These are phyloP conservation scores for Alligator mississippiensis DNA, from an alignment of 2,113 vertebrate genomes.

Conservation along the genomic window DNA sequence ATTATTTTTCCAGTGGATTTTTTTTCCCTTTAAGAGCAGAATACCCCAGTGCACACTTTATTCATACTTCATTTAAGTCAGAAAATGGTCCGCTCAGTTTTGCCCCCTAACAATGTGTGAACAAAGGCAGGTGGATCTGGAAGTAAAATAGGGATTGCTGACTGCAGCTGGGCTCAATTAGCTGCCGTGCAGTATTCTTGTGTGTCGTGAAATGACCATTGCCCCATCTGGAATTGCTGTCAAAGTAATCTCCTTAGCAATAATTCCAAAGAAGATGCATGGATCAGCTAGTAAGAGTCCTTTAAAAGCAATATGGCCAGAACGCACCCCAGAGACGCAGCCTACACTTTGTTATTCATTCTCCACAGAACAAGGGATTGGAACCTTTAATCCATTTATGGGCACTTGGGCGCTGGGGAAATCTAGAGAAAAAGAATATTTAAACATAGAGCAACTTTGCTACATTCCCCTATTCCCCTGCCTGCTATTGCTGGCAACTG, in stretches of 20 bases:
- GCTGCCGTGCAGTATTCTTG: no score
- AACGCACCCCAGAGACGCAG: neutral
- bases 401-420: neutral
- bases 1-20: neutral
- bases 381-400: neutral
- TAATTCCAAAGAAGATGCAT: neutral
- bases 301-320: neutral
- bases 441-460: neutral
- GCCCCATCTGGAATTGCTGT: neutral
- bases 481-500: neutral
- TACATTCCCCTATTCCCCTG: neutral
- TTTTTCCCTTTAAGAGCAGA: neutral
- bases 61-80: neutral
- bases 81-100: neutral
- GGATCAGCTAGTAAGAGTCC: neutral
- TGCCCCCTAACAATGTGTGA: neutral
- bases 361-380: neutral
- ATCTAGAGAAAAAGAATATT: neutral
- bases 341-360: neutral
- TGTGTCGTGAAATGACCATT: no score
- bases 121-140: neutral
- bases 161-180: neutral
- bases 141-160: neutral
- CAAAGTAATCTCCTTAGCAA: neutral
- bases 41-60: neutral